Evolutionary conservation across 2,797 vertebrate species (phyloP), one percentile per base, ranked within the genome.

Genomic region (Halcyon chelicuti): DNA sequence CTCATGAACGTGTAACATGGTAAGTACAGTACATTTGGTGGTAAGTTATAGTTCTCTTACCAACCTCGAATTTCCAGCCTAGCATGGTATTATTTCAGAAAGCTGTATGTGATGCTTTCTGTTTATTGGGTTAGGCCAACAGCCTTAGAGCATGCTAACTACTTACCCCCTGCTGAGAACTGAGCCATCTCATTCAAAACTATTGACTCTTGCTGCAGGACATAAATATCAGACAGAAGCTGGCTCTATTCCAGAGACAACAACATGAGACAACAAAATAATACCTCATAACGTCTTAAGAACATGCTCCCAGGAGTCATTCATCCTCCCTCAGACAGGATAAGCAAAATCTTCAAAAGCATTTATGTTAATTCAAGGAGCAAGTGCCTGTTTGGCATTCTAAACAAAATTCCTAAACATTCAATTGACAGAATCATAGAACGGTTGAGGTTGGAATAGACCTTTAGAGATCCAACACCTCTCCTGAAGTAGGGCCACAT

Each of bases 301-400:
- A 83, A 40, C 2, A 1, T 33, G 8, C 7, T 58, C 7, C 26
- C 16, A 81, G 39, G 37, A 52, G 29, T 42, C 29, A 42, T 7
- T 40, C 23, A 12, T 26, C 12, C 29, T 82, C 5, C 15, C 5
- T 46, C 22, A 54, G 18, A 14, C 5, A 71, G 19, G 18, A 26
- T 37, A 75, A 74, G 10, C 20, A 46, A 67, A 19, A 17, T 28
- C 52, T 68, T 73, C 44, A 26, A 40, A 86, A 86, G 4, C 5
- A 23, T 1, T 63, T 42, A 8, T 0, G 2, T 42, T 15, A 8
- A 42, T 65, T 74, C 8, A 22, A 10, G 10, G 5, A 33, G 2
- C 15, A 81, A 7, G 10, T 60, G 46, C 12, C 4, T 23, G 14
- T 33, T 70, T 2, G 3, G 12, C 17, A 12, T 46, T 42, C 37